Evolutionary conservation across 2,888 invertebrate genomes (phyloP).

Genomic region (Polydrusus cervinus): DNA sequence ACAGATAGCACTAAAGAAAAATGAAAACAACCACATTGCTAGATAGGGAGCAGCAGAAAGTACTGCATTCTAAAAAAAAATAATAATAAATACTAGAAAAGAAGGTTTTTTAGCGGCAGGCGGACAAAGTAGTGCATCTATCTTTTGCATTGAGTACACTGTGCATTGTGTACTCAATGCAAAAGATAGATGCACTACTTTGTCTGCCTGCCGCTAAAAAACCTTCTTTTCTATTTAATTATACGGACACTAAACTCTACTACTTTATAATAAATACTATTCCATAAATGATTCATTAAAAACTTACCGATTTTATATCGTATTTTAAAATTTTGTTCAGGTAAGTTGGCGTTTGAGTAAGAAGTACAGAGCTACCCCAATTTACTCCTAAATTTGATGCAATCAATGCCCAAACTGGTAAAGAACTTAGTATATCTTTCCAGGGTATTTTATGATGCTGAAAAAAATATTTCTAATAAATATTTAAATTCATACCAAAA

Average conservation of each 20-base stretch:
- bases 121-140: too few species aligned
- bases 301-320: constrained; percentile 79
- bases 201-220: too few species aligned
- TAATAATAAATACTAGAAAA: too few species aligned
- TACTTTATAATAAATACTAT: neutral
- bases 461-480: constrained; percentile 28
- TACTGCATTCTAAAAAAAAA: constrained; percentile 76
- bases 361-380: constrained; percentile 88
- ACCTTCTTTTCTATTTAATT: too few species aligned
- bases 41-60: constrained; percentile 84
- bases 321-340: constrained; percentile 82
- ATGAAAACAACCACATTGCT: constrained; percentile 81
- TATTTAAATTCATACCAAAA: too few species aligned
- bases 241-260: too few species aligned
- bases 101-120: too few species aligned
- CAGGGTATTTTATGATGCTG: constrained; percentile 78
- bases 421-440: constrained; percentile 81
- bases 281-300: neutral
- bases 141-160: too few species aligned
- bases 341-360: constrained; percentile 88
- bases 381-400: constrained; percentile 83
- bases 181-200: too few species aligned
- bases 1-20: constrained; percentile 80
- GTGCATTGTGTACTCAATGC: too few species aligned
- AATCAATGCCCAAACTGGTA: constrained; percentile 84